A percentile compares a stretch with the other conserved stretches of the same genome.
phyloP scores from a whole-genome alignment of 2,113 vertebrate species.

The Neodontobutis hainanensis region DNA sequence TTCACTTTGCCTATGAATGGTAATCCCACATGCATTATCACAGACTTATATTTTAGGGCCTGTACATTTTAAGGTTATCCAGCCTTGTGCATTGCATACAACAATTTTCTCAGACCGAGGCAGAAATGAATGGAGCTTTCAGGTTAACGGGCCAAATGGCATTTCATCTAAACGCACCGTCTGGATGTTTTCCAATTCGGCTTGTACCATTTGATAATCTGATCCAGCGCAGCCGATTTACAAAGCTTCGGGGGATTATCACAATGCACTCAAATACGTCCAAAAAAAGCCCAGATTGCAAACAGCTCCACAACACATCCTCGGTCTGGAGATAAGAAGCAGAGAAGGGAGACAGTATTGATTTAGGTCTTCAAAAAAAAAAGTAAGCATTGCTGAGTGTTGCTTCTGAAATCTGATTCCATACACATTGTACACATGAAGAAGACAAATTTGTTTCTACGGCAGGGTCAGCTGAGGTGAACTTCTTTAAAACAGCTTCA shows the following conservation, averaged over 20 bases:
- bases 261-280: constrained; percentile 44
- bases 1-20: not conserved
- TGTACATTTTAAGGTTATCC: not conserved
- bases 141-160: constrained; percentile 36
- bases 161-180: constrained; percentile 49
- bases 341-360: too few relatives aligned
- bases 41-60: not conserved
- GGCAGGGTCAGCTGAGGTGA: too few relatives aligned
- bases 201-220: constrained; percentile 63
- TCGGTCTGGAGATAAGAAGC: too few relatives aligned
- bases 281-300: constrained; percentile 23
- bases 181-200: constrained; percentile 55
- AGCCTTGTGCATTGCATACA: not conserved
- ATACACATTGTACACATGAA: too few relatives aligned
- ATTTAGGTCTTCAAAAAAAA: too few relatives aligned
- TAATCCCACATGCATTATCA: not conserved
- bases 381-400: too few relatives aligned
- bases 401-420: too few relatives aligned
- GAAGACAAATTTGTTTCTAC: not conserved
- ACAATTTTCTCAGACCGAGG: constrained; percentile 24
- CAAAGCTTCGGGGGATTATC: constrained; percentile 65
- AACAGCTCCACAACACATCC: constrained; percentile 1
- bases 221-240: constrained; percentile 53
- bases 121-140: constrained; percentile 21
- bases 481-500: not conserved